Percentiles rank a stretch among this genome's conserved stretches.
phyloP scores from a whole-genome alignment of 2,888 invertebrate species.

The Drosophila engyochracea region DNA sequence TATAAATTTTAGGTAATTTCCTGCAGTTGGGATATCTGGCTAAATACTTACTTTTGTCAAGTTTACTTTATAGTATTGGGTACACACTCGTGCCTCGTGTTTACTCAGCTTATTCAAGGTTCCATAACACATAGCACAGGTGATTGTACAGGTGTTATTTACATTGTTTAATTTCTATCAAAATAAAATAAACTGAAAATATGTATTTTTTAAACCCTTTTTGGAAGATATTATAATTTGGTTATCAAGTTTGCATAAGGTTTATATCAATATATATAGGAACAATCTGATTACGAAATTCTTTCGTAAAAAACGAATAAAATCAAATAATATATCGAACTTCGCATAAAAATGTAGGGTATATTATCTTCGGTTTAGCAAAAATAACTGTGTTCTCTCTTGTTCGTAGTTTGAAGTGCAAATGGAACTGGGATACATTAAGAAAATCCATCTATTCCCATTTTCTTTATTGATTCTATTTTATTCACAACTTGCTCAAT shows the following conservation, averaged over 20 bases:
- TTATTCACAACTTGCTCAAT: not conserved
- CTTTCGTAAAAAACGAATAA: not conserved
- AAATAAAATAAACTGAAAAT: not conserved
- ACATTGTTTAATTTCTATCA: slow-evolving; percentile 1
- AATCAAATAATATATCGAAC: not conserved
- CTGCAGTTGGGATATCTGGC: not conserved
- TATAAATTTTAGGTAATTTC: not conserved
- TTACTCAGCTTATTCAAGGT: slow-evolving; percentile 10
- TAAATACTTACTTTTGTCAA: not conserved
- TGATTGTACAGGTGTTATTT: slow-evolving; percentile 7
- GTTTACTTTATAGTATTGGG: not conserved
- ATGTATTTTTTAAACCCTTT: not conserved
- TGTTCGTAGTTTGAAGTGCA: not conserved
- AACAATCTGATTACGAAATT: not conserved
- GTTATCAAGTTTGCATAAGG: not conserved
- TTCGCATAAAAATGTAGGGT: not conserved
- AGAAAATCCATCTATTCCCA: not conserved
- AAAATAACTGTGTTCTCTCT: not conserved
- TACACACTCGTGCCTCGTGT: not conserved
- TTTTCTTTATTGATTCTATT: not conserved
- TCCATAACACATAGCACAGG: slow-evolving; percentile 8
- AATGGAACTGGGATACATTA: not conserved
- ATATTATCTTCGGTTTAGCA: not conserved
- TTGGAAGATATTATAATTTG: not conserved
- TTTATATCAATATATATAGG: not conserved